Percentiles rank a stretch among this genome's conserved stretches.
phyloP scores from a whole-genome alignment of 1,140 invertebrate genomes.

The Helicoverpa armigera region DNA sequence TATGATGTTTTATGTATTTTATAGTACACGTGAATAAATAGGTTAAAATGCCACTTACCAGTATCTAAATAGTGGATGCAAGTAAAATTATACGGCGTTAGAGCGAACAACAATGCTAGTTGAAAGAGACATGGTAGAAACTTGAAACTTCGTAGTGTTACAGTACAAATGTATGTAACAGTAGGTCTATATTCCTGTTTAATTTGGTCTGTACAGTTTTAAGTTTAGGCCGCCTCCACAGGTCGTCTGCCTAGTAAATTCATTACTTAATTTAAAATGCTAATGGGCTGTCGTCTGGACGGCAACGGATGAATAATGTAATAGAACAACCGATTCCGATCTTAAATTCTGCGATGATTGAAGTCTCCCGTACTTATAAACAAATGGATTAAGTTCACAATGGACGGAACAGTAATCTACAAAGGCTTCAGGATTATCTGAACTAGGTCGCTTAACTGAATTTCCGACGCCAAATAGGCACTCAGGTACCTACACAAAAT shows the following conservation, averaged over 20 bases:
- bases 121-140: background rate
- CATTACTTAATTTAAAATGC: constrained; percentile 79
- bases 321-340: constrained; percentile 71
- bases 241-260: constrained; percentile 67
- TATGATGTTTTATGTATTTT: background rate
- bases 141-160: too few species aligned
- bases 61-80: too few species aligned
- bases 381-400: constrained; percentile 5
- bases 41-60: background rate
- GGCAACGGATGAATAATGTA: constrained; percentile 68
- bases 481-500: too few species aligned
- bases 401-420: background rate
- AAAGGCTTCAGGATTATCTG: constrained; percentile 1
- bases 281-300: constrained; percentile 72
- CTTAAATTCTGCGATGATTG: constrained; percentile 59
- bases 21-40: background rate
- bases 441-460: background rate
- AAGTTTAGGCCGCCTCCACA: constrained; percentile 45
- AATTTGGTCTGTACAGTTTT: constrained; percentile 38
- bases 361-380: constrained; percentile 52
- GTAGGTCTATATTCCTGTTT: constrained; percentile 3
- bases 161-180: constrained; percentile 3
- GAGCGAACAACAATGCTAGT: background rate
- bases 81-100: too few species aligned
- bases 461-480: background rate